A percentile compares a stretch with the other conserved stretches of the same genome.
Evolutionary conservation across 2,113 vertebrate species (phyloP).

Genomic region (Chitala chitala): DNA sequence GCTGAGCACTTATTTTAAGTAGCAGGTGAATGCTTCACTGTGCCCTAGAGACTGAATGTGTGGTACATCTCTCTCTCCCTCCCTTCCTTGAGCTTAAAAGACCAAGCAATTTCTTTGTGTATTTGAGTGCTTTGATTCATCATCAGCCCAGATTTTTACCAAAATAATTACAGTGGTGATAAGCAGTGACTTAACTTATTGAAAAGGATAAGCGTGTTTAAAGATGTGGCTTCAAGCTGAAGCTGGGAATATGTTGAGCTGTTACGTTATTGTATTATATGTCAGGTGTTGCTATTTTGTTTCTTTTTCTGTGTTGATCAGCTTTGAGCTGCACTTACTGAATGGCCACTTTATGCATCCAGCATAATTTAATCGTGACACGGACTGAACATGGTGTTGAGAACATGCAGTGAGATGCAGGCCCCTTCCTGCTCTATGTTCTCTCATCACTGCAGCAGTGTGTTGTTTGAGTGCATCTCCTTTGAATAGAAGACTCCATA

Average conservation of each 20-base stretch:
- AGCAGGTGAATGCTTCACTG: background rate
- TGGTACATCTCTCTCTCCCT: background rate
- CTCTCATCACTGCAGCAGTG: no score
- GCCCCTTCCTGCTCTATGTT: no score
- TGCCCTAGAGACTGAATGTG: background rate
- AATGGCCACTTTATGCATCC: no score
- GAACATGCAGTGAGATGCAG: no score
- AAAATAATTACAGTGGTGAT: conserved; percentile 1
- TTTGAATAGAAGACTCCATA: no score
- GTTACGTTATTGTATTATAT: background rate
- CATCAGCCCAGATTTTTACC: background rate
- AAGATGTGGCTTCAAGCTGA: background rate
- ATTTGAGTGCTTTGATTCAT: background rate
- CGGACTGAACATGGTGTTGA: no score
- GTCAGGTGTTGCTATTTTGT: background rate
- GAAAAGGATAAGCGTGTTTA: background rate
- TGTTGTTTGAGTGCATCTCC: no score
- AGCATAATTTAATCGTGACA: no score
- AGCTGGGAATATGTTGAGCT: background rate
- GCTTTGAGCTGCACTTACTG: conserved; percentile 45
- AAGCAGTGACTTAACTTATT: background rate
- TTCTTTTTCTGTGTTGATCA: background rate
- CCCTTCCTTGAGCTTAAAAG: background rate
- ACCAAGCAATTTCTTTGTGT: conserved; percentile 10
- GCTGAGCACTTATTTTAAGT: background rate